These are phyloP conservation scores for Megalonaias nervosa DNA, from an alignment of 1,140 invertebrate genomes.

Conservation along the genomic window DNA sequence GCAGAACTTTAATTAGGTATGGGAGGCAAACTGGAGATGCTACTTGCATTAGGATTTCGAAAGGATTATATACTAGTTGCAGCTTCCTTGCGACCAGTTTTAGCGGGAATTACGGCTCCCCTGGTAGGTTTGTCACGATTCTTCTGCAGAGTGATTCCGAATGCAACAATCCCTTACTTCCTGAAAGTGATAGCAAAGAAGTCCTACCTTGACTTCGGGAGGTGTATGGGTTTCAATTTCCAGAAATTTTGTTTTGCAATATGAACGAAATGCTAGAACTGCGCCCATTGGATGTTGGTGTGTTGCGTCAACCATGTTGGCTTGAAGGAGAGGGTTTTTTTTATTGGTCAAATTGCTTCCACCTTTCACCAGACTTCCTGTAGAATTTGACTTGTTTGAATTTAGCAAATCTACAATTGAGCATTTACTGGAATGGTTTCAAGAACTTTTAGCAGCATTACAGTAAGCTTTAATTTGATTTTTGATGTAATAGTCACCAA, in stretches of 20 bases:
- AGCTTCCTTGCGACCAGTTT: conserved; percentile 15
- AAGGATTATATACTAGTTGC: conserved; percentile 51
- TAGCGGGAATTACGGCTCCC: conserved; percentile 35
- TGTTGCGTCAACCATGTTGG: conserved; percentile 8
- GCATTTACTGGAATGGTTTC: not conserved
- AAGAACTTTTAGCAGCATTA: conserved; percentile 29
- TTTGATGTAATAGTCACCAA: conserved; percentile 65
- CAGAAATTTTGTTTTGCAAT: too few species aligned
- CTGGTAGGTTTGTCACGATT: conserved; percentile 42
- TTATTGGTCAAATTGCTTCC: conserved; percentile 7
- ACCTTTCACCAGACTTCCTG: not conserved
- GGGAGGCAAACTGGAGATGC: conserved; percentile 57
- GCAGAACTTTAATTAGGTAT: conserved; percentile 52
- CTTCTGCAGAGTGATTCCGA: conserved; percentile 30
- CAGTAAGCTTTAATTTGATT: conserved; percentile 68
- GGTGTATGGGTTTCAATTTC: conserved; percentile 2
- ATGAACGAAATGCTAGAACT: not conserved
- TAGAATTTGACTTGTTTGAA: conserved; percentile 21
- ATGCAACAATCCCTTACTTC: conserved; percentile 35
- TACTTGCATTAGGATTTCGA: conserved; percentile 58
- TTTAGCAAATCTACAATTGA: conserved; percentile 10
- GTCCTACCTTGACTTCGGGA: conserved; percentile 24
- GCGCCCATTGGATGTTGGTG: conserved; percentile 4
- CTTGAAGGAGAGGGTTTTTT: conserved; percentile 3
- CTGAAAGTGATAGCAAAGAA: conserved; percentile 38